phyloP scores from a whole-genome alignment of 2,797 vertebrate genomes.

The Zalophus californianus region DNA sequence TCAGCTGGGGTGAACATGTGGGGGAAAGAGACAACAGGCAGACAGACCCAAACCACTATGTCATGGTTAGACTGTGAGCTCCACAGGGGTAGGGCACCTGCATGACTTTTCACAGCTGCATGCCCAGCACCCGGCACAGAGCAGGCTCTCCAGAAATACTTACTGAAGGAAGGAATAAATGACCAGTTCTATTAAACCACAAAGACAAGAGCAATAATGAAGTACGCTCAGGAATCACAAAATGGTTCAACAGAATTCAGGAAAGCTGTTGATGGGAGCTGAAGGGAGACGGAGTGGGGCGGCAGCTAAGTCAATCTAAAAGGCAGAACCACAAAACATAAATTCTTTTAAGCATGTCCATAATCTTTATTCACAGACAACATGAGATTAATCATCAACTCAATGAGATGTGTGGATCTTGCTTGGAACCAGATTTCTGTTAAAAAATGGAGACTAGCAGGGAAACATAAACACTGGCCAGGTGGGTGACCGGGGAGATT shows the following conservation, averaged over 20 bases:
- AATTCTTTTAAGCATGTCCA: neutral
- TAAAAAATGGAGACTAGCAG: neutral
- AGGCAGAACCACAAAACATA: neutral
- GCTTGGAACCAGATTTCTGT: neutral
- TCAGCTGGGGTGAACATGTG: fast-evolving
- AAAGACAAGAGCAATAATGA: neutral
- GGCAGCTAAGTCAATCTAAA: neutral
- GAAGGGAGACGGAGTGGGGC: fast-evolving
- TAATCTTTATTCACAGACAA: neutral
- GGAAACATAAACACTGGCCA: neutral
- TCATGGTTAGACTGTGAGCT: neutral
- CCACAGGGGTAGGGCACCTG: neutral
- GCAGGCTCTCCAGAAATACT: neutral
- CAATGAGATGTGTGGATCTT: neutral
- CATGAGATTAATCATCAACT: neutral
- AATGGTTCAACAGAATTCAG: neutral
- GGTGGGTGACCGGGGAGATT: neutral
- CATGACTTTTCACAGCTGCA: neutral
- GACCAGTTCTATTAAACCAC: neutral
- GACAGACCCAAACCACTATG: no score
- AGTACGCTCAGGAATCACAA: neutral
- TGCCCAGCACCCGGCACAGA: neutral
- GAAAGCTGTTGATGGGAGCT: neutral
- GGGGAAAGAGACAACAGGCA: neutral
- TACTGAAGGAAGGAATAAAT: neutral